Evolutionary conservation across 2,113 vertebrate species (phyloP), one percentile per base, ranked within the genome.

Genomic region (Thryonomys swinderianus): DNA sequence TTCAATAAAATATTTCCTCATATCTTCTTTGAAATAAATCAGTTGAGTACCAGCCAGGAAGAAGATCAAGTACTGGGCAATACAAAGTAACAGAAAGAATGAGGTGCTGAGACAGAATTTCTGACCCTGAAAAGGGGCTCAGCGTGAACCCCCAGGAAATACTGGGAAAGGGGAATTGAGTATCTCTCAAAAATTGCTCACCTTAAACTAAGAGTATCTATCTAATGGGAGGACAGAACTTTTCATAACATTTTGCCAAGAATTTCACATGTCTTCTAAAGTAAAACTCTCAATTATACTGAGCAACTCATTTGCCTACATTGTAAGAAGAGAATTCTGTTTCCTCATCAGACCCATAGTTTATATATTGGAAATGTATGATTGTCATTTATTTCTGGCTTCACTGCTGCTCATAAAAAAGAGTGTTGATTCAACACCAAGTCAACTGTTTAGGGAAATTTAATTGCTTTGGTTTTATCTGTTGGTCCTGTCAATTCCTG

Each of bases 391-490:
- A 91, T 79, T 93, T 93, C 95, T 95, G 81, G 69, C 92, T 91
- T 94, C 91, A 91, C 94, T 96, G 88, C 94, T 96, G 87, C 95
- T 95, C 94, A 91, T 85, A 96, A 97, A 84, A 67, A 95, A 82
- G 94, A 87, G 40, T 96, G 97, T 98, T 96, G 96, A 93, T 94
- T 96, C 96, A 97, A 97, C 94, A 97, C 64, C 66, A 90, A 97
- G 91, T 97, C 84, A 94, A 97, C 87, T 97, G 97, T 98, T 97
- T 97, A 84, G 67, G 85, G 96, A 97, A 97, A 95, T 86, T 96
- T 96, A 97, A 97, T 98, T 97, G 95, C 94, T 96, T 96, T 94
- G 91, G 91, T 96, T 97, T 96, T 97, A 95, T 97, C 96, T 97
- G 95, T 96, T 97, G 89, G 89, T 97, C 87, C 95, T 98, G 97